Base-by-base conservation (phyloP, 1,140 invertebrate genomes). In the Bradysia coprophila region DNA sequence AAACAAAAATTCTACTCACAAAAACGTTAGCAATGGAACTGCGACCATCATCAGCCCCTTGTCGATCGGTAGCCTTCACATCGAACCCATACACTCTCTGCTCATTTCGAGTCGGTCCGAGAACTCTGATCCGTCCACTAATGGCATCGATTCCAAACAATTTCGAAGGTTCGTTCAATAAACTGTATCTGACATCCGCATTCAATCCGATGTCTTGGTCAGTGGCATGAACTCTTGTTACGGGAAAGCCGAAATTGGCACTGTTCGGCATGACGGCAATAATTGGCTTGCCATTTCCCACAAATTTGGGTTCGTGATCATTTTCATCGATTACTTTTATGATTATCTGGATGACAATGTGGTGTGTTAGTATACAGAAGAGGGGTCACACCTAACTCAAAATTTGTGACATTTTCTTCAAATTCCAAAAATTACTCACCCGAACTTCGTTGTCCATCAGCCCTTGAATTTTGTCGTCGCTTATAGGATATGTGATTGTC, bases 21-120 rank as follows among this genome's bases (percentile, higher is more conserved):
- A 85, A 82, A 45, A 88, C 79, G 53, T 85, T 86, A 34, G 77
- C 76, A 38, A 86, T 84, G 19, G 80, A 75, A 20, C 81, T 85
- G 43, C 72, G 72, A 1, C 84, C 84, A 52, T 81, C 76, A 47
- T 82, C 75, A 28, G 76, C 75, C 0, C 85, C 85, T 36, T 64
- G 53, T 43, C 73, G 70, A 53, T 90, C 85, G 0, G 81, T 86
- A 4, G 84, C 85, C 61, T 84, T 84, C n/a, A 89, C 82, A 62
- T 88, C 83, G 51, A 88, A 87, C 3, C 80, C 80, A 51, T 80
- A 87, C 28, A 87, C 76, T 45, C 72, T 65, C 3, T 81, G 80
- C 13, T 73, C 74, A 40, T 82, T 76, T 24, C 70, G 62, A 45
- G 80, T 74, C 23, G 73, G 71, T 4, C 69, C 67, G 16, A 82